phyloP scores from a whole-genome alignment of 2,797 vertebrate genomes.

The Xenentodon cancila region DNA sequence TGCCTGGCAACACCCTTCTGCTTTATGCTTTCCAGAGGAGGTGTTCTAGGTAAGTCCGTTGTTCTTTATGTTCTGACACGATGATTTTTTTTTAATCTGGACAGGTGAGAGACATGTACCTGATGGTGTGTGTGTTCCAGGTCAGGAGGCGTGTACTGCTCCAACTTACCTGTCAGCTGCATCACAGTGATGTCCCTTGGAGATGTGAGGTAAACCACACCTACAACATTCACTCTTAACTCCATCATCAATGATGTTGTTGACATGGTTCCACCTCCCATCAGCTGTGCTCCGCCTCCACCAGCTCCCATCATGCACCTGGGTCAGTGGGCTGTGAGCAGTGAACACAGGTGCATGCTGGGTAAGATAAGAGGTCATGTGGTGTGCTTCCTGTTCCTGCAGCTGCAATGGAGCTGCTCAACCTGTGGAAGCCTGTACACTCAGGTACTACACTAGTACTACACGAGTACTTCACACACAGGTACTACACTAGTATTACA shows the following conservation, averaged over 20 bases:
- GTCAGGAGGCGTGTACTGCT: constrained; percentile 65
- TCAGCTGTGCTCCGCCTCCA: constrained; percentile 27
- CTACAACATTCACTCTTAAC: not conserved
- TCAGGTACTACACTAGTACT: constrained; percentile 3
- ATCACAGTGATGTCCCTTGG: constrained; percentile 30
- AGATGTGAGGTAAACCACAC: constrained; percentile 41
- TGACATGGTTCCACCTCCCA: not conserved
- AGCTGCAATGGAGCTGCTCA: constrained; percentile 68
- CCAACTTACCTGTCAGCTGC: constrained; percentile 45
- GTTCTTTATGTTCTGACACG: not conserved
- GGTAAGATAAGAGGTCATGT: constrained; percentile 66
- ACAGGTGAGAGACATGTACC: not conserved
- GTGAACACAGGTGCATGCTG: constrained; percentile 19
- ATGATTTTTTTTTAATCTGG: not conserved
- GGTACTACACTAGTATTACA: too few species aligned
- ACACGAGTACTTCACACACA: too few species aligned
- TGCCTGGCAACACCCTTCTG: constrained; percentile 67
- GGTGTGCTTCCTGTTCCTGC: constrained; percentile 63
- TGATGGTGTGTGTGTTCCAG: constrained; percentile 43
- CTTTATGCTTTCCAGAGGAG: constrained; percentile 59
- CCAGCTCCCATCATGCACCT: constrained; percentile 64
- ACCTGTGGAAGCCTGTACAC: constrained; percentile 42
- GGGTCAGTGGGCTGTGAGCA: constrained; percentile 33
- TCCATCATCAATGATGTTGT: not conserved
- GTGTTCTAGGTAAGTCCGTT: constrained; percentile 51